Evolutionary conservation across 2,113 vertebrate genomes (phyloP), one percentile per base, ranked within the genome.

Genomic region (Neolamprologus fasciatus): DNA sequence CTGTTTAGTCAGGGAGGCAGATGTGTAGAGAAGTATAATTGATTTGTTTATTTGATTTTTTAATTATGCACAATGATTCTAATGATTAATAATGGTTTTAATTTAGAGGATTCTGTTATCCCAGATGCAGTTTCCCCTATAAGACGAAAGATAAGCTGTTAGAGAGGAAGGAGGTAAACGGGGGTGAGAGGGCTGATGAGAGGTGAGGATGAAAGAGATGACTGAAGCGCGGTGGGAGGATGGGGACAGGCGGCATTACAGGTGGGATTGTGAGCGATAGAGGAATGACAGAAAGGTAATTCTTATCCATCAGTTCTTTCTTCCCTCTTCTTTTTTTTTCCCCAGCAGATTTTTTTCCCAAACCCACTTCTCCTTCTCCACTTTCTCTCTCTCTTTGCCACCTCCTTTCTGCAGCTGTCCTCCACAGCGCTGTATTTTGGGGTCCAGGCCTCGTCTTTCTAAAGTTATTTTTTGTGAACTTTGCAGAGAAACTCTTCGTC

Each of bases 111-210:
- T n/a, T 33, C 17, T 33, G 45, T 51, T 9, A 37, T 66, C 33
- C 33, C 61, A 51, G 17, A 1, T 0, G 3, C 45, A 0, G n/a
- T 68, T 37, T 66, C 33, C 33, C 1, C 7, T 66, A 66, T 66
- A 66, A 66, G 33, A 37, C 3, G 5, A 73, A 45, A 73, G 21
- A 71, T 23, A 42, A 42, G 5, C 21, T 40, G 21, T 45, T 10
- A 45, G n/a, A 31, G 73, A 50, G 42, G 10, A 0, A 78, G 73
- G 42, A 7, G 45, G 71, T 78, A 47, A 17, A 50, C 1, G 4
- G 6, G 42, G 26, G 45, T 19, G 73, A 78, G 26, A 78, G 26
- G 73, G 42, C 23, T 19, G 73, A 50, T 78, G 71, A 78, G 71
- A 31, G 73, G 45, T 19, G 73, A 78, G 45, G 45, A 50, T 78